These are phyloP conservation scores for Carcina quercana DNA, from an alignment of 2,888 invertebrate species.

Conservation along the genomic window DNA sequence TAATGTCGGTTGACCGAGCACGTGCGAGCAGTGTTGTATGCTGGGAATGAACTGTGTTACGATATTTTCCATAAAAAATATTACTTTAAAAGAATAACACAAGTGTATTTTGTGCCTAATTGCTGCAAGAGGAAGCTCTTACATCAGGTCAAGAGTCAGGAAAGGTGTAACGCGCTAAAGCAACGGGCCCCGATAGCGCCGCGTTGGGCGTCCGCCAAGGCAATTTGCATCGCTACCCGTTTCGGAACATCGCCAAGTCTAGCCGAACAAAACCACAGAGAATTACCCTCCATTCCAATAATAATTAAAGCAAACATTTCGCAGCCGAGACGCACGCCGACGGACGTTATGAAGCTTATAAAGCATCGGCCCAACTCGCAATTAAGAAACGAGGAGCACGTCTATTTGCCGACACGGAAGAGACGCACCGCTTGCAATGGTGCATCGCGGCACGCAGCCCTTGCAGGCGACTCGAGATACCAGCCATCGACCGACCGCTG, in stretches of 20 bases:
- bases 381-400: slow-evolving; percentile 67
- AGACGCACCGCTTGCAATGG: slow-evolving; percentile 64
- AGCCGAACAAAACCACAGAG: slow-evolving; percentile 74
- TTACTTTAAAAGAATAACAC: too few species aligned
- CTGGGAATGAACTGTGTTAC: too few species aligned
- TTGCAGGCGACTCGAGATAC: too few species aligned
- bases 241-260: slow-evolving; percentile 75
- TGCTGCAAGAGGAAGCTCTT: background rate
- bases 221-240: slow-evolving; percentile 74
- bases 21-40: too few species aligned
- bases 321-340: slow-evolving; percentile 63
- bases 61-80: too few species aligned
- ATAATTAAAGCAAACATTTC: slow-evolving; percentile 75
- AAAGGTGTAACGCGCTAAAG: slow-evolving; percentile 45
- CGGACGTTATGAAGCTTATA: slow-evolving; percentile 71
- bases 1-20: too few species aligned
- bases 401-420: slow-evolving; percentile 73
- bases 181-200: slow-evolving; percentile 57
- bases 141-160: slow-evolving; percentile 41
- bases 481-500: slow-evolving; percentile 31
- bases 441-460: slow-evolving; percentile 49
- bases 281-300: slow-evolving; percentile 75
- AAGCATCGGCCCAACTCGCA: slow-evolving; percentile 66
- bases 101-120: too few species aligned
- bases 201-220: slow-evolving; percentile 71